Evolutionary conservation across 2,888 invertebrate genomes (phyloP).

Genomic region (Philereme vetulata): DNA sequence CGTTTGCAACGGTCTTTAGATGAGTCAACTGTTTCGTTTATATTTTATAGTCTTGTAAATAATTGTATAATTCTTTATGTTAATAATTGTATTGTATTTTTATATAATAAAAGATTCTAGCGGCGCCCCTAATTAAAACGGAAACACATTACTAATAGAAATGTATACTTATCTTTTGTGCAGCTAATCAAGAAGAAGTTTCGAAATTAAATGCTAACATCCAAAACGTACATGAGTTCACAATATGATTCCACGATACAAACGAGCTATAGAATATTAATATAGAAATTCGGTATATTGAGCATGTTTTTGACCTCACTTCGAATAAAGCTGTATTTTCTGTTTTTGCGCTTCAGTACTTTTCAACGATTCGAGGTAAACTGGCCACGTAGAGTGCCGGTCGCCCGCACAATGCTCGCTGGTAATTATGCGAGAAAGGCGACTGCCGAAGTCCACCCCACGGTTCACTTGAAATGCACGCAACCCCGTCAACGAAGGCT

Average conservation of each 20-base stretch:
- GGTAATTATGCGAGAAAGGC: constrained; percentile 73
- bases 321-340: constrained; percentile 53
- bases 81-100: too few species aligned
- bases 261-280: constrained; percentile 15
- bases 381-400: constrained; percentile 62
- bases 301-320: constrained; percentile 12
- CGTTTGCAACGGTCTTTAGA: too few species aligned
- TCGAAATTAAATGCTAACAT: constrained; percentile 22
- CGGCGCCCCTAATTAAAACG: constrained; percentile 22
- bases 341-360: constrained; percentile 57
- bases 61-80: too few species aligned
- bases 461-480: constrained; percentile 38
- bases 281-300: not conserved
- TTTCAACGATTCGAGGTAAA: constrained; percentile 66
- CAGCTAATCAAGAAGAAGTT: constrained; percentile 19
- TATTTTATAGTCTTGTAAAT: too few species aligned
- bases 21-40: too few species aligned
- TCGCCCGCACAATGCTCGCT: constrained; percentile 69
- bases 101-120: not conserved
- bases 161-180: constrained; percentile 16
- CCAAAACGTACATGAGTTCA: constrained; percentile 14
- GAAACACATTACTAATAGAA: constrained; percentile 15
- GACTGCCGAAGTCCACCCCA: constrained; percentile 51
- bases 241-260: constrained; percentile 27
- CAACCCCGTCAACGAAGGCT: constrained; percentile 32